Evolutionary conservation across 2,888 invertebrate genomes (phyloP), one percentile per base, ranked within the genome.

Genomic region (Agriopis marginaria): DNA sequence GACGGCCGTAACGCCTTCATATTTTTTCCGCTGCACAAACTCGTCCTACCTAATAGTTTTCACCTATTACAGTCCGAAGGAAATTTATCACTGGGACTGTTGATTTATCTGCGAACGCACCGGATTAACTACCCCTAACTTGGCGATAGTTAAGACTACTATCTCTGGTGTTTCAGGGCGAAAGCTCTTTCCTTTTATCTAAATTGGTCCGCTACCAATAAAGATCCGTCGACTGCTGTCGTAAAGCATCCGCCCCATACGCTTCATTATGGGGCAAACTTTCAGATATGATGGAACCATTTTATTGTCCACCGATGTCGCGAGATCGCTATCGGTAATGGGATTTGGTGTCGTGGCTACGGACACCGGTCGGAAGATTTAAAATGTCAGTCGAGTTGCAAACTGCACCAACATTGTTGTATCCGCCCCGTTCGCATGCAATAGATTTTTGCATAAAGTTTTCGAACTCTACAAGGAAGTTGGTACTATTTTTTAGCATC

Each of bases 101-200:
- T 94, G 93, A 94, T 93, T 93, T 94, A 94, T 93, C 85, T 88
- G 79, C 86, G 85, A 85, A 85, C 89, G 84, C 86, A 86, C 84
- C 88, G 92, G 92, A 93, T 94, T 93, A 94, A 94, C 89, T 93
- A 91, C 91, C 91, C 92, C 93, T 93, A 94, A 94, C 91, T 94
- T 93, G 92, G 91, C 92, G 91, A 94, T 94, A 94, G 94, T 94
- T 94, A 94, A 93, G 93, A 91, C 91, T 89, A 87, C 91, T 92
- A 93, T 93, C 93, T 92, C 87, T 91, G 91, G 92, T 92, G 91
- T 93, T 92, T 89, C 92, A 90, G 91, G 88, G 89, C 86, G 87
- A 90, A 91, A 92, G 92, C 92, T 91, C 93, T 92, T 92, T 92
- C 93, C 94, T 94, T 94, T 94, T 94, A 94, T 94, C 94, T 94